Percentiles rank a stretch among this genome's conserved stretches.
phyloP scores from a whole-genome alignment of 2,888 invertebrate genomes.

The Plebejus argus region DNA sequence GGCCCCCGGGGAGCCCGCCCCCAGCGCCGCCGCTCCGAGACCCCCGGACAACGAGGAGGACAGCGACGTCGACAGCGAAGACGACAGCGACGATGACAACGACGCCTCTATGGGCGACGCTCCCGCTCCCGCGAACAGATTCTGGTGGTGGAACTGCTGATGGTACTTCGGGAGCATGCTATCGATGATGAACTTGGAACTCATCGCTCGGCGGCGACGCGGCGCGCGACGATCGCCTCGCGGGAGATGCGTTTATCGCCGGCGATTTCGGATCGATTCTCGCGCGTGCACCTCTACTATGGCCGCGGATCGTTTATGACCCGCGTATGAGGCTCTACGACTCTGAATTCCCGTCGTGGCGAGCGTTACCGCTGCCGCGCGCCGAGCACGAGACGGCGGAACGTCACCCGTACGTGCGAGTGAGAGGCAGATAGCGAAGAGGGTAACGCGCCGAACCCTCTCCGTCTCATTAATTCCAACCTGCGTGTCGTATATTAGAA shows the following conservation, averaged over 20 bases:
- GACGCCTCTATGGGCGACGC: slow-evolving; percentile 87
- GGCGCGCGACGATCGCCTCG: slow-evolving; percentile 80
- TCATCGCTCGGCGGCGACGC: slow-evolving; percentile 88
- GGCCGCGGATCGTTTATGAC: slow-evolving; percentile 92
- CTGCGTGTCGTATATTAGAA: slow-evolving; percentile 79
- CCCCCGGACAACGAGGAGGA: slow-evolving; percentile 83
- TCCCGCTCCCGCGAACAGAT: slow-evolving; percentile 82
- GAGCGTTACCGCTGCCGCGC: slow-evolving; percentile 79
- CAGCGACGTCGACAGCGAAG: slow-evolving; percentile 79
- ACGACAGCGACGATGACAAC: slow-evolving; percentile 81
- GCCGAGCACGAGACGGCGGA: slow-evolving; percentile 76
- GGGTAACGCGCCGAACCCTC: slow-evolving; percentile 69
- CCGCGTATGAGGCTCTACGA: slow-evolving; percentile 92
- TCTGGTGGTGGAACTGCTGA: slow-evolving; percentile 85
- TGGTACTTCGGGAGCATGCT: slow-evolving; percentile 98
- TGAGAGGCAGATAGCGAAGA: slow-evolving; percentile 56
- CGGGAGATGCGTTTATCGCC: slow-evolving; percentile 80
- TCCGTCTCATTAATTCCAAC: slow-evolving; percentile 80
- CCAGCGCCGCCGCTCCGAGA: slow-evolving; percentile 83
- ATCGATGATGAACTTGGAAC: slow-evolving; percentile 98
- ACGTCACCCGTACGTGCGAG: slow-evolving; percentile 71
- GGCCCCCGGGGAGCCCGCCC: slow-evolving; percentile 80
- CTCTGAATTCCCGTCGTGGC: slow-evolving; percentile 88
- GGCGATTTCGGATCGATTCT: slow-evolving; percentile 81
- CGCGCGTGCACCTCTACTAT: slow-evolving; percentile 82